Evolutionary conservation across 2,888 invertebrate genomes (phyloP), one percentile per base, ranked within the genome.

Genomic region (Agrotis clavis): DNA sequence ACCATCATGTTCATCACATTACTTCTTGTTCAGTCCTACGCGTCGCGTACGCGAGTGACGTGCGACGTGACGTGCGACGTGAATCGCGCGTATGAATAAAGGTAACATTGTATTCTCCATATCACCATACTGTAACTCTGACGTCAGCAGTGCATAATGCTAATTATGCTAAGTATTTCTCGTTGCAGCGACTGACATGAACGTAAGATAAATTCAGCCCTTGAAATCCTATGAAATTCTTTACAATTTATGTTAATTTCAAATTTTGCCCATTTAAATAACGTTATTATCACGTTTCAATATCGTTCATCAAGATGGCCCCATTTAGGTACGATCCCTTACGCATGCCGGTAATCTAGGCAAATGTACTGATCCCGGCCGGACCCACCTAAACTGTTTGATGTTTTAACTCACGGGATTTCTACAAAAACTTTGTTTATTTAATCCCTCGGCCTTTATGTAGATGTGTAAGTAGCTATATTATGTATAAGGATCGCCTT

Each of bases 371-470:
- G 87, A 88, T 88, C 83, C 90, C 84, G 83, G 80, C 81, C 70
- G 59, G 74, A 74, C 86, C 88, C 86, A 82, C 87, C 88, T 87
- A 90, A 92, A 90, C 91, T 91, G 93, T 94, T 94, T 94, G 94
- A 94, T 94, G 93, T 93, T 94, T 92, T 90, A 92, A 91, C 92
- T 92, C 90, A 79, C 83, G 85, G 90, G 90, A 88, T 91, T 91
- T 91, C 83, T 86, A 84, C 74, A 81, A 86, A 92, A 93, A 93
- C 92, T 94, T 94, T 93, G 91, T 94, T 93, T 92, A 92, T 93
- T 92, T 91, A 93, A 93, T 90, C 92, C 90, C 77, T 71, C 14
- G 71, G 79, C 76, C 66, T 78, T 66, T 82, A 81, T 80, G 67
- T 84, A 69, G 82, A 82, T 79, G 65, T 84, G 70, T 72, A 69